Conservation (phyloP, 2,888 invertebrate genomes). For the Noctua pronuba region DNA sequence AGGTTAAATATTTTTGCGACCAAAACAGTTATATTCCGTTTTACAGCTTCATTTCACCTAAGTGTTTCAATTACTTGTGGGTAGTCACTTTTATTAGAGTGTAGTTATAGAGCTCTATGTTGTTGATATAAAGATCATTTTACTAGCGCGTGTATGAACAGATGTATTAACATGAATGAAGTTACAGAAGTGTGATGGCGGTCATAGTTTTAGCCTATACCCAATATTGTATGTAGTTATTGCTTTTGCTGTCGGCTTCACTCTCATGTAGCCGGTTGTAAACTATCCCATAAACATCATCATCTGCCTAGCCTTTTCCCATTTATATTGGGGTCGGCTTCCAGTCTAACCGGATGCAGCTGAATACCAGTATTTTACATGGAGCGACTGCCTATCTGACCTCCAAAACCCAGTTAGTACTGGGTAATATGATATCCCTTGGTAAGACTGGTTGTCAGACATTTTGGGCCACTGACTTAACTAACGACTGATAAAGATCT, state of each 20-base stretch:
- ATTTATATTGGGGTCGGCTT: too few species aligned
- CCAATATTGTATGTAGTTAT: neutral
- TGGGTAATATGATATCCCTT: too few species aligned
- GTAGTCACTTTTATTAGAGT: constrained; percentile 29
- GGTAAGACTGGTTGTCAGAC: too few species aligned
- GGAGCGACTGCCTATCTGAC: too few species aligned
- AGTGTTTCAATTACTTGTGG: constrained; percentile 46
- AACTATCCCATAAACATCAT: neutral
- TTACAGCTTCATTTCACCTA: constrained; percentile 38
- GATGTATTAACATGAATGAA: neutral
- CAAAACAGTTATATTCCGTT: constrained; percentile 23
- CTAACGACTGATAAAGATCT: too few species aligned
- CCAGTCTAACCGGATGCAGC: too few species aligned
- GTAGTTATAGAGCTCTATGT: constrained; percentile 2
- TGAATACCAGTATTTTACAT: too few species aligned
- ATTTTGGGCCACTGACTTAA: too few species aligned
- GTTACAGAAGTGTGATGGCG: neutral
- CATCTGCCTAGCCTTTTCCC: too few species aligned
- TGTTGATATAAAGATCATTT: constrained; percentile 6
- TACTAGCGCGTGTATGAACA: neutral
- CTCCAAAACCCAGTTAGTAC: too few species aligned
- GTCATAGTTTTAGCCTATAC: neutral
- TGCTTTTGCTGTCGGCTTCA: neutral
- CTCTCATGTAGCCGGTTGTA: neutral
- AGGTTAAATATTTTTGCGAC: constrained; percentile 39